phyloP scores from a whole-genome alignment of 2,888 invertebrate genomes.

The Ctenicera cuprea region DNA sequence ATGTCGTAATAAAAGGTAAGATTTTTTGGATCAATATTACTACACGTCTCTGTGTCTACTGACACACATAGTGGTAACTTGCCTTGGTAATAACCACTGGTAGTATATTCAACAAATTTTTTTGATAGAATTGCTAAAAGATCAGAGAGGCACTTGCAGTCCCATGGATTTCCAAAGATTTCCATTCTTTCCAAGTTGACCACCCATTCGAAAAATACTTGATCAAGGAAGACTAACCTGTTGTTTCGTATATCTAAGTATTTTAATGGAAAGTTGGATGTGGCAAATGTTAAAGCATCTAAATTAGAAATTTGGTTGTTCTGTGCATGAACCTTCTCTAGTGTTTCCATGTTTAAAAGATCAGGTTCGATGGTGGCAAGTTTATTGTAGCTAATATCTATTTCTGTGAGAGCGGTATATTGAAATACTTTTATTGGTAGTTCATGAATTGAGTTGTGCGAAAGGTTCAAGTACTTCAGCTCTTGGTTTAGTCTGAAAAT shows the following conservation, averaged over 20 bases:
- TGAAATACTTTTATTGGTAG: constrained; percentile 56
- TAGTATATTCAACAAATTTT: constrained; percentile 48
- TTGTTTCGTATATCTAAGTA: constrained; percentile 58
- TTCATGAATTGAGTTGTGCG: constrained; percentile 52
- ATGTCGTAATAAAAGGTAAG: constrained; percentile 22
- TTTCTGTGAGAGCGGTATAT: constrained; percentile 49
- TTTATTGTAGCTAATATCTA: constrained; percentile 59
- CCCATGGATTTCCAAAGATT: constrained; percentile 60
- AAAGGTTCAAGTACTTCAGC: constrained; percentile 56
- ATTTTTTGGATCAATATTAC: constrained; percentile 13
- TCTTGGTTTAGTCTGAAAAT: constrained; percentile 50
- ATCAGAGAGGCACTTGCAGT: constrained; percentile 56
- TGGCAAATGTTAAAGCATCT: constrained; percentile 54
- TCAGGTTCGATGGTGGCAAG: constrained; percentile 51
- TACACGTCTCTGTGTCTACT: constrained; percentile 20
- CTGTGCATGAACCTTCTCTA: constrained; percentile 53
- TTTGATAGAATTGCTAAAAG: constrained; percentile 48
- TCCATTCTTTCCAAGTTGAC: constrained; percentile 56
- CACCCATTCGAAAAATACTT: constrained; percentile 55
- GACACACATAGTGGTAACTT: constrained; percentile 56
- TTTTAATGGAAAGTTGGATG: constrained; percentile 48
- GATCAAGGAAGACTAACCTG: constrained; percentile 56
- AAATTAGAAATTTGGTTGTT: constrained; percentile 57
- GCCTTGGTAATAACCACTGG: constrained; percentile 54
- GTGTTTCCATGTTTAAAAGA: constrained; percentile 54